A percentile compares a stretch with the other conserved stretches of the same genome.
Conservation (phyloP, 2,113 vertebrate species). For the Hippocampus mohnikei region DNA sequence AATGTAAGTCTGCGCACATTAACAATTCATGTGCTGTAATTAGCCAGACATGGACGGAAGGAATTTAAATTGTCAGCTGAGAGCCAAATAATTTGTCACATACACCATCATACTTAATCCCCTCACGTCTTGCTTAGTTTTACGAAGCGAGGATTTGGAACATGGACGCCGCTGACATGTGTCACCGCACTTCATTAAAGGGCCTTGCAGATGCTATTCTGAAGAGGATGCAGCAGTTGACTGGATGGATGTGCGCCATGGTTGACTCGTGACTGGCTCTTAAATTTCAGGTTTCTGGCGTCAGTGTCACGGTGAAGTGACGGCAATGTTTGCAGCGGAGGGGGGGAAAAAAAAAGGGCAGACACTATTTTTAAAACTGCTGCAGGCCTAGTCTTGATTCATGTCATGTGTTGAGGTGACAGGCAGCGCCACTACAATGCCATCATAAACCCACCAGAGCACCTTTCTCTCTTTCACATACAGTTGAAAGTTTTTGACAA, state of each 20-base stretch:
- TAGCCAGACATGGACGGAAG: slow-evolving; percentile 27
- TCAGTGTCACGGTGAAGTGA: neutral
- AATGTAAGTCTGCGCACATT: slow-evolving; percentile 38
- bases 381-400: slow-evolving; percentile 19
- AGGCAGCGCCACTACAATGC: slow-evolving; percentile 22
- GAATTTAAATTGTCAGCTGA: slow-evolving; percentile 31
- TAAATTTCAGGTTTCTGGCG: neutral
- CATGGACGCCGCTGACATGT: slow-evolving; percentile 24
- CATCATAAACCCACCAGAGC: slow-evolving; percentile 22
- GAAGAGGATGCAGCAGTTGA: slow-evolving; percentile 8
- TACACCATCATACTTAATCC: slow-evolving; percentile 30
- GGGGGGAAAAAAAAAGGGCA: neutral
- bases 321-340: neutral
- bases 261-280: neutral
- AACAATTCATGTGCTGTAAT: slow-evolving; percentile 40
- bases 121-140: slow-evolving; percentile 33
- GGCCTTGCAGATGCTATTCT: slow-evolving; percentile 25
- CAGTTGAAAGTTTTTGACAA: slow-evolving; percentile 29
- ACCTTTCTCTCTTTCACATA: slow-evolving; percentile 4
- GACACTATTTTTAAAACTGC: slow-evolving; percentile 17
- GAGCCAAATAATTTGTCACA: slow-evolving; percentile 44
- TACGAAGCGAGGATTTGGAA: slow-evolving; percentile 23
- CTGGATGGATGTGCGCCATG: neutral
- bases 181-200: slow-evolving; percentile 35
- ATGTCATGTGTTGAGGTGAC: slow-evolving; percentile 28